Conservation (phyloP, 2,888 invertebrate species). For the Dynastes hyllus region DNA sequence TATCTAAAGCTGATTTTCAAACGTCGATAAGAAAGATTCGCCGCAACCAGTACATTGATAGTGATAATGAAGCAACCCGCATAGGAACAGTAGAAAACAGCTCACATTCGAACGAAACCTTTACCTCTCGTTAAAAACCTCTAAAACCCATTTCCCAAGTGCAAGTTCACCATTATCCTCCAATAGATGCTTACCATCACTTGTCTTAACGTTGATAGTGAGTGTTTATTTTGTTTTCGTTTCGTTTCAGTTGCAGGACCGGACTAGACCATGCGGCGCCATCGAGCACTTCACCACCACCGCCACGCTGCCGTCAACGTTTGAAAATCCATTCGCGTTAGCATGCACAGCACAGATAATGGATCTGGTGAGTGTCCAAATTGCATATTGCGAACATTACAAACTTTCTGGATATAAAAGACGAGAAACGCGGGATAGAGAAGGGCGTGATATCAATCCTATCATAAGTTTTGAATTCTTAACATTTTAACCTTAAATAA, state of each 20-base stretch:
- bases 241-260: slow-evolving; percentile 61
- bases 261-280: slow-evolving; percentile 65
- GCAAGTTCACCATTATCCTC: too few relatives aligned
- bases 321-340: slow-evolving; percentile 62
- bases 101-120: neutral
- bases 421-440: too few relatives aligned
- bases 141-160: too few relatives aligned
- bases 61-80: slow-evolving; percentile 60
- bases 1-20: slow-evolving; percentile 5
- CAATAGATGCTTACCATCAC: too few relatives aligned
- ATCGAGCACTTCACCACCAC: slow-evolving; percentile 57
- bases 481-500: too few relatives aligned
- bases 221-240: slow-evolving; percentile 54
- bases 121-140: neutral
- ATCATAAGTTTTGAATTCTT: too few relatives aligned
- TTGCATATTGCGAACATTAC: slow-evolving; percentile 38
- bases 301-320: slow-evolving; percentile 52
- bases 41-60: slow-evolving; percentile 52
- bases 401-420: neutral
- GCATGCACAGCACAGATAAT: slow-evolving; percentile 73
- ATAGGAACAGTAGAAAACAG: slow-evolving; percentile 53
- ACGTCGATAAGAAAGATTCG: slow-evolving; percentile 31
- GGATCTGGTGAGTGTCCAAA: slow-evolving; percentile 68
- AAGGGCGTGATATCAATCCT: too few relatives aligned
- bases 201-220: neutral